Evolutionary conservation across 2,797 vertebrate genomes (phyloP), one percentile per base, ranked within the genome.

Genomic region (Glyptemys insculpta): DNA sequence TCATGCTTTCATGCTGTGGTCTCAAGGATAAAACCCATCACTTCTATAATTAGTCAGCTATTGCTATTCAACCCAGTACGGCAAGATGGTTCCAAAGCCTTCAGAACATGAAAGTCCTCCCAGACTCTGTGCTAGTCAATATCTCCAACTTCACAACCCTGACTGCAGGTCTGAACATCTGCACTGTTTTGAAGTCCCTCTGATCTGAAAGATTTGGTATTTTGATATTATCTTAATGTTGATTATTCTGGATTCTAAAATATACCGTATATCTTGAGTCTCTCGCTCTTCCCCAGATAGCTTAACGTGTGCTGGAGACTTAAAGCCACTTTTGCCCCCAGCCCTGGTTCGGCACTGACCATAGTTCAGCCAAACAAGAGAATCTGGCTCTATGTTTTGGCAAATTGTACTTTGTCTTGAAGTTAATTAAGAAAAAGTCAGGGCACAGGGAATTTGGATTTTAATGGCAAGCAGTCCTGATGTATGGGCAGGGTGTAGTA

Each of bases 311-410:
- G 34, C 56, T 41, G 94, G 82, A 90, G 85, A 96, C 97, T 95
- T 0, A 2, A 88, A 96, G 89, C 95, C 93, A 96, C 96, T n/a
- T 25, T 74, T 74, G 68, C n/a, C 2, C 19, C 23, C 37, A 44
- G n/a, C 96, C 90, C 81, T 80, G 2, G 94, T 78, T 91, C 89
- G 85, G 89, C 92, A 57, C 27, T 91, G 93, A 88, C 79, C 83
- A 19, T 12, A 88, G 91, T 94, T 96, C 83, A 59, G 94, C 0
- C 86, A 72, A 96, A 97, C 97, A 93, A 94, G 97, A 96, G 95
- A 93, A 96, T 97, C 95, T 96, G 95, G 97, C 94, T 97, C 87
- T 94, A 88, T 94, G 92, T 96, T 96, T 97, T 96, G 95, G 96
- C 95, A 90, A 85, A 96, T 74, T 96, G 94, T 93, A 97, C 97